phyloP scores from a whole-genome alignment of 2,888 invertebrate genomes.

The Acheta domesticus region DNA sequence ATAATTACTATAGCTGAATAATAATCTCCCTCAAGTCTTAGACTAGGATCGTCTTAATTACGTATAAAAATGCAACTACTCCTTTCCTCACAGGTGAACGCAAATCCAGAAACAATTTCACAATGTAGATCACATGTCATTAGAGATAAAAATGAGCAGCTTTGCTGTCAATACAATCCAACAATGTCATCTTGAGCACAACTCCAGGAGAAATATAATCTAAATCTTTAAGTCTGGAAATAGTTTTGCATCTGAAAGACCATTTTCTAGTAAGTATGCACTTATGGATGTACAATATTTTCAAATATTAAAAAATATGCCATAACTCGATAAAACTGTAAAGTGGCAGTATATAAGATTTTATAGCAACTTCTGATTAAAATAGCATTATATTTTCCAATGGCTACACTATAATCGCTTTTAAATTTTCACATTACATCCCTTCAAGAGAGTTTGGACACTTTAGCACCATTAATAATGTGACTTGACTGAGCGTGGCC shows the following conservation, averaged over 20 bases:
- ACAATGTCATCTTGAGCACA: conserved; percentile 2
- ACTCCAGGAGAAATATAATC: not conserved
- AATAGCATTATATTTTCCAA: conserved; percentile 28
- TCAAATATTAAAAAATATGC: conserved; percentile 33
- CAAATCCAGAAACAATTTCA: not conserved
- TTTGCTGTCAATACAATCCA: not conserved
- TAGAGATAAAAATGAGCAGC: too few species aligned
- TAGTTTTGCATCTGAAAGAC: conserved; percentile 26
- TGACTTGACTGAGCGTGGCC: not conserved
- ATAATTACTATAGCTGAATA: too few species aligned
- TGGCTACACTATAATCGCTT: conserved; percentile 23
- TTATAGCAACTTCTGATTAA: conserved; percentile 28
- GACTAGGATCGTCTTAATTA: not conserved
- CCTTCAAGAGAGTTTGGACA: conserved; percentile 24
- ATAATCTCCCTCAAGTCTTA: too few species aligned
- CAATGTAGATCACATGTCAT: too few species aligned
- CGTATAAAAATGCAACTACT: not conserved
- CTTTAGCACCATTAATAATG: conserved; percentile 30
- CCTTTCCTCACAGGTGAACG: not conserved
- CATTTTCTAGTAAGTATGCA: conserved; percentile 31
- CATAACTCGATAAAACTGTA: conserved; percentile 29
- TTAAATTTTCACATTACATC: not conserved
- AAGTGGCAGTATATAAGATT: conserved; percentile 30
- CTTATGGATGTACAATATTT: conserved; percentile 29
- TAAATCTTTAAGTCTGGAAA: conserved; percentile 25